Conservation (phyloP, 2,797 vertebrate genomes). For the Cichlasoma orientale region DNA sequence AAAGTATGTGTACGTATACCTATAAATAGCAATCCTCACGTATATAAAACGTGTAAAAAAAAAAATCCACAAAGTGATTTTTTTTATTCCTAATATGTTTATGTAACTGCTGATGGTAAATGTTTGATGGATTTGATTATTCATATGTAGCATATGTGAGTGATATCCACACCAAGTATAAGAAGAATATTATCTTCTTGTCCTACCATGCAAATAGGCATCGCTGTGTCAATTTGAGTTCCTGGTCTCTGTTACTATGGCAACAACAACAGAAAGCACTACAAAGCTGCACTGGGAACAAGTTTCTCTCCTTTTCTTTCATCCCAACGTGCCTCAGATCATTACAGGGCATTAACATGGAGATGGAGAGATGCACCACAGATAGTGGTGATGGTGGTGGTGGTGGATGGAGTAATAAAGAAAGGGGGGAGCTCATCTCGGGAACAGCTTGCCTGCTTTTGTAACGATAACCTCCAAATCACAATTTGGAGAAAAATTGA, state of each 20-base stretch:
- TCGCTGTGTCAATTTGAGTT: slow-evolving; percentile 57
- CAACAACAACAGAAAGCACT: slow-evolving; percentile 77
- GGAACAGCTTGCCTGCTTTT: slow-evolving; percentile 54
- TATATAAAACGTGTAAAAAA: background rate
- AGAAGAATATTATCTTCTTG: slow-evolving; percentile 36
- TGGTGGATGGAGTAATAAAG: background rate
- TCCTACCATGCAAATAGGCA: slow-evolving; percentile 67
- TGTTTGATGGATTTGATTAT: background rate
- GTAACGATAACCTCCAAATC: slow-evolving; percentile 58
- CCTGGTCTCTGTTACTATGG: slow-evolving; percentile 74
- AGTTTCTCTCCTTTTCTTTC: slow-evolving; percentile 71
- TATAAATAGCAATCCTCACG: background rate
- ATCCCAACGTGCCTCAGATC: slow-evolving; percentile 71
- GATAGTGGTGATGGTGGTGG: slow-evolving; percentile 7
- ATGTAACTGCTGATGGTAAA: background rate
- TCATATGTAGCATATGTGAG: background rate
- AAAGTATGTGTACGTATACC: background rate
- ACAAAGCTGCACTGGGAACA: slow-evolving; percentile 69
- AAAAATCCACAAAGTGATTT: background rate
- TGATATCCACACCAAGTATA: background rate
- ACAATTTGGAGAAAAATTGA: slow-evolving; percentile 48
- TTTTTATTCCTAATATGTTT: background rate
- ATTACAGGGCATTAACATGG: slow-evolving; percentile 78
- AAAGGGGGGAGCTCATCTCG: slow-evolving; percentile 46
- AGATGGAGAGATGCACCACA: slow-evolving; percentile 67